phyloP scores from a whole-genome alignment of 2,888 invertebrate species.

The Chirona hameri region DNA sequence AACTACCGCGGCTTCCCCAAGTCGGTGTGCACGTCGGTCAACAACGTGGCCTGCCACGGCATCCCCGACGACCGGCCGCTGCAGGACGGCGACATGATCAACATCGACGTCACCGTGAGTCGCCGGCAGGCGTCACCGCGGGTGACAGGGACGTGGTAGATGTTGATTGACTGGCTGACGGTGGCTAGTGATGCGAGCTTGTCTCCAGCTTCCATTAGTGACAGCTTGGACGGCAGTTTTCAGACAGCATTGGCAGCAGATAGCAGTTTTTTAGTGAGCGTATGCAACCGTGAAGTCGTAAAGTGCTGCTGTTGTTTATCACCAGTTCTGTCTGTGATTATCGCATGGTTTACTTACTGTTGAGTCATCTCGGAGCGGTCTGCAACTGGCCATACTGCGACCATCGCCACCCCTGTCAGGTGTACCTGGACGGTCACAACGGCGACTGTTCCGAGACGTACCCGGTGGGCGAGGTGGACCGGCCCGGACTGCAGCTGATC shows the following conservation, averaged over 20 bases:
- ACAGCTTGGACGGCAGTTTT: no score
- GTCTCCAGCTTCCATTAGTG: no score
- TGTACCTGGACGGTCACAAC: constrained; percentile 77
- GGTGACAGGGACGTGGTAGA: neutral
- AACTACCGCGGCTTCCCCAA: constrained; percentile 61
- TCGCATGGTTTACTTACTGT: no score
- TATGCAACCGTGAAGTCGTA: no score
- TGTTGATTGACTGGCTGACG: no score
- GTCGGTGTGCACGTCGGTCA: constrained; percentile 50
- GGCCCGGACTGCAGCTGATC: constrained; percentile 64
- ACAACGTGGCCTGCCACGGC: constrained; percentile 68
- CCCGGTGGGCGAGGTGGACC: constrained; percentile 77
- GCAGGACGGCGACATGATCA: constrained; percentile 79
- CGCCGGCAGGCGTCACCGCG: constrained; percentile 38
- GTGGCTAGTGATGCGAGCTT: no score
- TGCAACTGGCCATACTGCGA: no score
- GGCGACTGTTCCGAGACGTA: constrained; percentile 90
- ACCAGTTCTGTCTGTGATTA: no score
- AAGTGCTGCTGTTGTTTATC: no score
- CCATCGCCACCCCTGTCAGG: constrained; percentile 37
- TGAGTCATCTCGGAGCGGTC: no score
- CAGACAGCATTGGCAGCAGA: no score
- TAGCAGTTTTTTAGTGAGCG: no score
- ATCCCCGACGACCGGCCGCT: constrained; percentile 83
- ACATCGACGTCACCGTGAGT: constrained; percentile 84